Evolutionary conservation across 2,797 vertebrate genomes (phyloP).

Genomic region (Sparidentex hasta): DNA sequence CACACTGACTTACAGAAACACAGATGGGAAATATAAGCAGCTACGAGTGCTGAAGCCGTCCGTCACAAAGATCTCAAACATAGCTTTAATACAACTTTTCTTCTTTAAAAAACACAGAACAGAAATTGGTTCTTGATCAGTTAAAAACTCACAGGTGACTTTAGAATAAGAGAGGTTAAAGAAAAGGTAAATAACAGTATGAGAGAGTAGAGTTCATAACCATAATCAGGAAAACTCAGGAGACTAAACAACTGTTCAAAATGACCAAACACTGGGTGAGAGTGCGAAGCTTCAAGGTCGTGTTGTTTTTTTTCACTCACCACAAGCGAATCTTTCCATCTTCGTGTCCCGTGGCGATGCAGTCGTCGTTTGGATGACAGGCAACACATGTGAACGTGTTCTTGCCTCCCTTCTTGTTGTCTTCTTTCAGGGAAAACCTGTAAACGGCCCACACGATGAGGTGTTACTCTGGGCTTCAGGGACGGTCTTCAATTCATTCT

Average conservation of each 20-base stretch:
- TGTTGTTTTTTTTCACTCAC: slow-evolving; percentile 75
- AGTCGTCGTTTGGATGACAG: slow-evolving; percentile 94
- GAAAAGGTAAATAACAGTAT: neutral
- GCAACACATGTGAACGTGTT: slow-evolving; percentile 90
- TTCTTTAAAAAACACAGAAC: too few relatives aligned
- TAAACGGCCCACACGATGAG: neutral
- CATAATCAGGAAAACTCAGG: neutral
- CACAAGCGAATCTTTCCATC: slow-evolving; percentile 96
- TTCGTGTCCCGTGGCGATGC: slow-evolving; percentile 93
- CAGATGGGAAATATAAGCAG: neutral
- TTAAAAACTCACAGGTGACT: too few relatives aligned
- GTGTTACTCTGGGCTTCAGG: too few relatives aligned
- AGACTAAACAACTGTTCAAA: neutral
- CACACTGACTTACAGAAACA: neutral
- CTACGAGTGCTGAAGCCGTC: too few relatives aligned
- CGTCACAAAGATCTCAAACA: too few relatives aligned
- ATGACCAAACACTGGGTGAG: neutral
- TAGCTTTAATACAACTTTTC: too few relatives aligned
- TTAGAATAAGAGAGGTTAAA: too few relatives aligned
- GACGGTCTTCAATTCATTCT: too few relatives aligned
- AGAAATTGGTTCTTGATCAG: too few relatives aligned
- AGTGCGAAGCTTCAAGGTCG: neutral
- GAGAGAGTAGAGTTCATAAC: neutral
- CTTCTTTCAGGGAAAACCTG: slow-evolving; percentile 88
- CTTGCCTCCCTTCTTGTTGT: slow-evolving; percentile 84